A percentile compares a stretch with the other conserved stretches of the same genome.
phyloP scores from a whole-genome alignment of 2,888 invertebrate genomes.

The Entomobrya multifasciata region DNA sequence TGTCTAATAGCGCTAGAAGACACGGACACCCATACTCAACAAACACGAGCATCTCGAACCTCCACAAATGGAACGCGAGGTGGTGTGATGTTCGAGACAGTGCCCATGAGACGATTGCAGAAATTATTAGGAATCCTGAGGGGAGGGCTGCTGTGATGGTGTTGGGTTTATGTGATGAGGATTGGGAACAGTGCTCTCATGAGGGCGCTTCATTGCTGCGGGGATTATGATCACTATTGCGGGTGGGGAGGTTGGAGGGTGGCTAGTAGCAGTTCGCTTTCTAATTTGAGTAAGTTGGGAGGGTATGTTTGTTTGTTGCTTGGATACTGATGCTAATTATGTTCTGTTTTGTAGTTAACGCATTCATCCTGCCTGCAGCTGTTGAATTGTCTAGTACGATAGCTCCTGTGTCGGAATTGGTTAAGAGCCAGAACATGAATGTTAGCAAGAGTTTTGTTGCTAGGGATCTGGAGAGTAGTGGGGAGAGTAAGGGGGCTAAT shows the following conservation, averaged over 20 bases:
- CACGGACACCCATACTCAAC: slow-evolving; percentile 65
- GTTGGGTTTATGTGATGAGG: slow-evolving; percentile 64
- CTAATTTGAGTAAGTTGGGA: slow-evolving; percentile 83
- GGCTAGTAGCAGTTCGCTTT: slow-evolving; percentile 87
- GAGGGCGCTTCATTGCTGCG: slow-evolving; percentile 80
- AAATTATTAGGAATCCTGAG: slow-evolving; percentile 91
- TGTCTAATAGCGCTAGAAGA: slow-evolving; percentile 87
- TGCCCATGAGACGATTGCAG: slow-evolving; percentile 97
- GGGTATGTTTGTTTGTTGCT: too few species aligned
- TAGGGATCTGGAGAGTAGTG: slow-evolving; percentile 20
- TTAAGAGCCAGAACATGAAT: not conserved
- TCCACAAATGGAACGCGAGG: slow-evolving; percentile 91
- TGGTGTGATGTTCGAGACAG: slow-evolving; percentile 98
- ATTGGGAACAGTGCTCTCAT: slow-evolving; percentile 81
- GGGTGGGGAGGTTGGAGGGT: slow-evolving; percentile 83
- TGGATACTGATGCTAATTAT: too few species aligned
- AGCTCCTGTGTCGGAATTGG: slow-evolving; percentile 86
- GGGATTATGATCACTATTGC: slow-evolving; percentile 81
- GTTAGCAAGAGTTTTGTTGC: not conserved
- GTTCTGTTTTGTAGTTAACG: slow-evolving; percentile 38
- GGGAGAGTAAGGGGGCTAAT: not conserved
- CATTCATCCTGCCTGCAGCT: slow-evolving; percentile 51
- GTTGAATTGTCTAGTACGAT: slow-evolving; percentile 3
- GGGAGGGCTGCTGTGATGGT: slow-evolving; percentile 96
- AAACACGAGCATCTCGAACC: slow-evolving; percentile 69